A percentile compares a stretch with the other conserved stretches of the same genome.
phyloP scores from a whole-genome alignment of 2,113 vertebrate species.

The Sander lucioperca region DNA sequence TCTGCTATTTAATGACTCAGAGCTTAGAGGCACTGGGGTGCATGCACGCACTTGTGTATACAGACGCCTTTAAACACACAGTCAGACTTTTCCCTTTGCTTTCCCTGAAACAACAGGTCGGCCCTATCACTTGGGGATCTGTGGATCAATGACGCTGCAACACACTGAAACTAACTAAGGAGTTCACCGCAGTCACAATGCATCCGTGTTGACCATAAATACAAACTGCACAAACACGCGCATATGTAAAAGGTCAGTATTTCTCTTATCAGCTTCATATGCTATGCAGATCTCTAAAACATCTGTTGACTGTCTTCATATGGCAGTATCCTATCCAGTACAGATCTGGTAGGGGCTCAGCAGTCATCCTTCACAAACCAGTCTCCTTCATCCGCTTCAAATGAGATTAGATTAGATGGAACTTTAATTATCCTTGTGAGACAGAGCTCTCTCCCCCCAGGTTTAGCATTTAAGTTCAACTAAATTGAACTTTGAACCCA shows the following conservation, averaged over 20 bases:
- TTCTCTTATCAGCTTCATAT: neutral
- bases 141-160: neutral
- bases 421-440: neutral
- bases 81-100: neutral
- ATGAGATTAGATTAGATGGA: neutral
- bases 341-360: neutral
- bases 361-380: neutral
- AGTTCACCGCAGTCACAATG: slow-evolving; percentile 11
- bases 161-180: neutral
- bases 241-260: neutral
- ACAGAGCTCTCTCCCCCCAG: no score
- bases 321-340: no score
- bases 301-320: neutral
- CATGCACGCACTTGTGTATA: slow-evolving; percentile 1
- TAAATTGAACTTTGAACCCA: neutral
- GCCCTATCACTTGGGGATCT: slow-evolving; percentile 15
- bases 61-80: slow-evolving; percentile 3
- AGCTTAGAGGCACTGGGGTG: slow-evolving; percentile 11
- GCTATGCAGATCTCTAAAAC: slow-evolving; percentile 3
- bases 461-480: neutral
- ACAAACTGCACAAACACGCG: neutral
- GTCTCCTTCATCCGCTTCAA: neutral
- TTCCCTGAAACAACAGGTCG: slow-evolving; percentile 30
- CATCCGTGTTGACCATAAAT: slow-evolving; percentile 20
- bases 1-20: slow-evolving; percentile 60